Percentiles rank a stretch among this genome's conserved stretches.
phyloP scores from a whole-genome alignment of 1,140 invertebrate species.

The Drosophila arizonae region DNA sequence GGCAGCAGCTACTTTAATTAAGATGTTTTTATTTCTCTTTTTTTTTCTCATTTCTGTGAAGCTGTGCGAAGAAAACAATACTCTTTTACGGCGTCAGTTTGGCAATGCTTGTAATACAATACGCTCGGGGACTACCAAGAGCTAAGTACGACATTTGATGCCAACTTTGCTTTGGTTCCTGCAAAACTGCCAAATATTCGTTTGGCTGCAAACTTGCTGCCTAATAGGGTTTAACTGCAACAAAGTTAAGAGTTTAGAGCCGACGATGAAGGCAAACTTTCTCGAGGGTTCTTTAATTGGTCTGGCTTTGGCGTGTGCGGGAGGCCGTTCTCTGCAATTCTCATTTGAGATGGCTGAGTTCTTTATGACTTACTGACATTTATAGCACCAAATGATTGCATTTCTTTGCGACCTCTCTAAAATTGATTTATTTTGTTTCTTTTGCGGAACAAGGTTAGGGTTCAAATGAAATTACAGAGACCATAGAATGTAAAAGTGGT shows the following conservation, averaged over 20 bases:
- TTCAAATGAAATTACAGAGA: too few species aligned
- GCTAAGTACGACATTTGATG: slow-evolving; percentile 40
- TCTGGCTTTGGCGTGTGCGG: neutral
- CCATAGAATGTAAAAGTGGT: too few species aligned
- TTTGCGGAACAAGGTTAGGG: too few species aligned
- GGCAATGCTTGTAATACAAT: slow-evolving; percentile 15
- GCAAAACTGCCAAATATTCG: slow-evolving; percentile 10
- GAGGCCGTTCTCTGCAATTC: neutral
- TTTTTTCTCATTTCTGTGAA: slow-evolving; percentile 17
- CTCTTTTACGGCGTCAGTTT: slow-evolving; percentile 8
- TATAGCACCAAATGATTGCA: neutral
- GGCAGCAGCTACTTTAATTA: slow-evolving; percentile 54
- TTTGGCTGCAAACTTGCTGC: slow-evolving; percentile 39
- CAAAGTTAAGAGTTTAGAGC: slow-evolving; percentile 56
- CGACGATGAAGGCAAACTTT: slow-evolving; percentile 34
- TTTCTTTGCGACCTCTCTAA: too few species aligned
- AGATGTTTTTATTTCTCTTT: slow-evolving; percentile 27
- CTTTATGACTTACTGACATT: neutral
- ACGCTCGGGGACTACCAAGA: slow-evolving; percentile 21
- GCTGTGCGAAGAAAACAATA: slow-evolving; percentile 26
- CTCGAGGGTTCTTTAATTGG: slow-evolving; percentile 18
- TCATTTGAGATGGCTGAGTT: neutral
- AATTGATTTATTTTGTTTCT: too few species aligned
- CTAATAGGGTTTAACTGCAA: slow-evolving; percentile 51
- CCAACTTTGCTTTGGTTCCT: slow-evolving; percentile 15